phyloP scores from a whole-genome alignment of 2,113 vertebrate species.

The Otus sunia region DNA sequence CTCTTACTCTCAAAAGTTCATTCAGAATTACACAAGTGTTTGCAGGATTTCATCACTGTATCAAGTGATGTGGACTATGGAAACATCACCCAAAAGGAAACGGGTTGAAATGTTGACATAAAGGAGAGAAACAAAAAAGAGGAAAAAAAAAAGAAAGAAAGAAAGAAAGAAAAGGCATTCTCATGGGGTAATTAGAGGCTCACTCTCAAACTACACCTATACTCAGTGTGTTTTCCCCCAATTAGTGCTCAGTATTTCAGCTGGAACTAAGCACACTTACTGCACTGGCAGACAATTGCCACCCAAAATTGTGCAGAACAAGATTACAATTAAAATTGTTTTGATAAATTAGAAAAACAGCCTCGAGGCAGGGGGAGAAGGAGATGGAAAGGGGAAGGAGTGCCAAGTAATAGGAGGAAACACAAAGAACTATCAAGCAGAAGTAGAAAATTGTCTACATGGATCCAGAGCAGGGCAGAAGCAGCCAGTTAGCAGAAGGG shows the following conservation, averaged over 20 bases:
- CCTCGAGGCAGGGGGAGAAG: not conserved
- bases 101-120: not conserved
- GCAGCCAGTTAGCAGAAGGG: not conserved
- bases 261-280: not conserved
- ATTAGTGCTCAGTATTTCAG: not conserved
- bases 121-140: not conserved
- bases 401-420: not conserved
- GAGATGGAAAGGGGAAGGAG: not conserved
- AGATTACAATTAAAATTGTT: not conserved
- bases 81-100: not conserved
- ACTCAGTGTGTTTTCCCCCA: accelerated
- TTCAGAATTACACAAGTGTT: not conserved
- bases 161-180: not conserved
- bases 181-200: not conserved
- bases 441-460: not conserved
- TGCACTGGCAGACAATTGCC: not conserved
- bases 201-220: not conserved
- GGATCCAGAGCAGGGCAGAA: not conserved
- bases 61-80: accelerated
- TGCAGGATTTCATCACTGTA: not conserved
- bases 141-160: not conserved
- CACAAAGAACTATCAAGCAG: not conserved
- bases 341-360: not conserved
- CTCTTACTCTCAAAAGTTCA: not conserved
- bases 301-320: not conserved